Percentiles rank a stretch among this genome's conserved stretches.
Conservation (phyloP, 2,888 invertebrate genomes). For the Andrena haemorrhoa region DNA sequence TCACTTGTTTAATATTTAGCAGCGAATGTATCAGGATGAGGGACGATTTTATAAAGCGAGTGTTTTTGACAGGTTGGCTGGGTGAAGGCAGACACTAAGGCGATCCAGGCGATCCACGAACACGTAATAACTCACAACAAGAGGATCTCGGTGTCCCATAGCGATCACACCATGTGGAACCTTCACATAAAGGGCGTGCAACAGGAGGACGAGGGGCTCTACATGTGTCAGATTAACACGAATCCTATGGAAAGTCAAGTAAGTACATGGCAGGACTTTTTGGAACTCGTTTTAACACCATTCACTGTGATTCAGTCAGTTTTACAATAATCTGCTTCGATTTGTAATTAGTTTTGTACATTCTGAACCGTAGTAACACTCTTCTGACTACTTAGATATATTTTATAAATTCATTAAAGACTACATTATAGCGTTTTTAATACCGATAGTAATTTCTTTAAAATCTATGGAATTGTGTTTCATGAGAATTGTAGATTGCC, state of each 20-base stretch:
- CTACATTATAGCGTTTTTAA: too few species aligned
- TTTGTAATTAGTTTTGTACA: too few species aligned
- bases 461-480: too few species aligned
- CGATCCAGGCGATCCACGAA: slow-evolving; percentile 96
- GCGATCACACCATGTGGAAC: slow-evolving; percentile 95
- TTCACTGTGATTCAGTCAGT: too few species aligned
- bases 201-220: slow-evolving; percentile 95
- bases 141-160: slow-evolving; percentile 93
- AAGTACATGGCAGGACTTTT: slow-evolving; percentile 55
- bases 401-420: too few species aligned
- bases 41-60: slow-evolving; percentile 7
- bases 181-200: slow-evolving; percentile 94
- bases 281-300: too few species aligned
- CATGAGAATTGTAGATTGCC: too few species aligned
- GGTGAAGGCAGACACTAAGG: slow-evolving; percentile 97
- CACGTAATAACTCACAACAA: slow-evolving; percentile 97
- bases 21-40: not conserved
- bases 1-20: too few species aligned
- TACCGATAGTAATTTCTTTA: too few species aligned
- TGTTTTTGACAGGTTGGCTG: slow-evolving; percentile 91
- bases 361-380: too few species aligned
- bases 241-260: slow-evolving; percentile 98
- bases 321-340: too few species aligned
- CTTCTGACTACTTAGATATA: too few species aligned
- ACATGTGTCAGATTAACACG: slow-evolving; percentile 98